Base-by-base conservation (phyloP, 2,888 invertebrate genomes). In the Busseola fusca region DNA sequence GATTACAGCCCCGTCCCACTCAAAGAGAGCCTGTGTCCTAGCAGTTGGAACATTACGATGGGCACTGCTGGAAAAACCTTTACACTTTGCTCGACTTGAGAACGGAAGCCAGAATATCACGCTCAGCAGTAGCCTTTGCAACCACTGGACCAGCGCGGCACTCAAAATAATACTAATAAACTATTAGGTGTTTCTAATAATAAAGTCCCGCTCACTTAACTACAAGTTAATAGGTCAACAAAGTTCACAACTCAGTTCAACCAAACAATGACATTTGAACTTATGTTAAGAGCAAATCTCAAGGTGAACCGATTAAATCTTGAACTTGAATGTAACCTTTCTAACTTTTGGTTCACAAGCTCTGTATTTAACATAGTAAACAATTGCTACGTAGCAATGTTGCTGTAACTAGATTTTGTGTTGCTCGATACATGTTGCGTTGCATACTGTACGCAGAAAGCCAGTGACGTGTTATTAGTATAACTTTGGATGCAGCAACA, bases 321-420 rank as follows among this genome's bases (percentile, higher is more conserved):
- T 84, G 84, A 84, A 84, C 83, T 84, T 84, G 84, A 72, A 56
- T 81, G 34, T 65, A 59, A 78, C 82, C 84, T 82, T 84, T 83
- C 71, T 73, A 82, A 78, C 72, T 27, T 71, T 63, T 59, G 56
- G 72, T 72, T 72, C 27, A 63, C 63, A 75, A 40, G 63, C 56
- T 1, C 37, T 1, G 45, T 30, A 56, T 30, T 58, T 14, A 27
- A 59, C 27, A 14, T 27, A 1, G 34, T 27, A 34, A 65, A 27
- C 37, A 40, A 45, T 42, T 14, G 37, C 3, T 45, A 12, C 7
- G 18, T 1, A 27, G 12, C 10, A 5, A 21, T n/a, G 34, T 73
- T 73, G 30, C 65, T 40, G 64, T 5, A 64, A 57, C 37, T 5
- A 16, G 27, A 3, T 48, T 48, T 48, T 34, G 14, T 40, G 16